Base-by-base conservation (phyloP, 2,888 invertebrate species). In the Drosophila engyochracea region DNA sequence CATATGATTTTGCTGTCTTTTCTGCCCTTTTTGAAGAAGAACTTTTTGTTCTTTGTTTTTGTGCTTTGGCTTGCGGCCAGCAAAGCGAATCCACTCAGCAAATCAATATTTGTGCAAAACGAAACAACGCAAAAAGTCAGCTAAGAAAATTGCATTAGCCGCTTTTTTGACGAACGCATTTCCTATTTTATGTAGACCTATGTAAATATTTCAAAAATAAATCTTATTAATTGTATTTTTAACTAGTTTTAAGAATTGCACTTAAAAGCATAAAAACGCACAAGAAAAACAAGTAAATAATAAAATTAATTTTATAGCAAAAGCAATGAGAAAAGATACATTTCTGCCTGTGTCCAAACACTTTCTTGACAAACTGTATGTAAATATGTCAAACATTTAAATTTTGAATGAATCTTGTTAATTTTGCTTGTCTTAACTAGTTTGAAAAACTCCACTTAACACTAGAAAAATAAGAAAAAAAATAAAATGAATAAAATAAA, bases 21-120 rank as follows among this genome's bases (percentile, higher is more conserved):
- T 73, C 52, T 71, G 76, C 68, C 67, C 69, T 67, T 66, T 72
- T 82, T 44, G 22, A 30, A 51, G 47, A 82, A 82, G 47, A 47
- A 47, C 16, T 22, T 16, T 47, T 70, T 70, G 76, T 74, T 47
- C 9, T 31, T 16, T 47, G 66, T 64, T 79, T 70, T 79, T 76
- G 66, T 71, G 76, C 76, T 90, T 47, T 85, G 85, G 90, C 85
- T 54, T 39, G 65, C 61, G 68, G 89, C 85, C 90, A 85, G 88
- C 76, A 89, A 82, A 74, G 58, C 16, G 30, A 58, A 44, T 41
- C 70, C 67, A 70, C 76, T 53, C 73, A 78, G 73, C 85, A 71
- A 85, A 85, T 85, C 85, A 88, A 85, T 85, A 85, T 81, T 78
- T 74, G 71, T 57, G 73, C 71, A 61, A 68, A 74, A 79, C 44